Base-by-base conservation (phyloP, 1,140 invertebrate species). In the Aphelinus certus region DNA sequence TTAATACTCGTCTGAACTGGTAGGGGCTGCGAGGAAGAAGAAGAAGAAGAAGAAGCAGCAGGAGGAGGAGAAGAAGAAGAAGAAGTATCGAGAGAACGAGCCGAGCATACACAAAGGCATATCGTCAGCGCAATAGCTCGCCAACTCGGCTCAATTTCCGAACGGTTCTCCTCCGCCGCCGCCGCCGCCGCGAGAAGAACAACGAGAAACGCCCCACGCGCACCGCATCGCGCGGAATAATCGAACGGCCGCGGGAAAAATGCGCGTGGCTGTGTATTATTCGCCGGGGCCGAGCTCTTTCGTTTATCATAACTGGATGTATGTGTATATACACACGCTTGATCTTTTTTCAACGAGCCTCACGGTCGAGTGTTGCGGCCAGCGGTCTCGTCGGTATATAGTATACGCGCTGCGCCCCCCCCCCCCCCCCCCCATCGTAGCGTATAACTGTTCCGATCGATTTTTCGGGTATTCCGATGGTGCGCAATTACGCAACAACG, bases 81-180 rank as follows among this genome's bases (percentile, higher is more conserved):
- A 61, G 53, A 47, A 64, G 9, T 48, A 51, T 67, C 4, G 63
- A 10, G 56, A 7, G 65, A 61, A 9, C 47, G 57, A 62, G 48
- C 6, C 42, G 51, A 64, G 9, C 43, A 70, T 42, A n/a, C 61
- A 48, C 61, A 64, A 71, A 64, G 68, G 57, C 58, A 61, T 53
- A 70, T 61, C 68, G 57, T 42, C 68, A 57, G 63, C 26, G 60
- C 69, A 71, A 71, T 70, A 70, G 58, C 48, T 62, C 7, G 46
- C 56, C 1, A 67, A 60, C 45, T 57, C 70, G 53, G 53, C 56
- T 65, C 56, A 66, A 66, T 73, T 73, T 73, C 42, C 71, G 42
- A 66, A 73, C 71, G 63, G 62, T 65, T 51, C 46, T 63, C 7
- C n/a, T 5, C 47, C n/a, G 43, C 65, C 3, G 43, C 47, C 2